Evolutionary conservation across 2,797 vertebrate genomes (phyloP).

Genomic region (Silurus aristotelis): DNA sequence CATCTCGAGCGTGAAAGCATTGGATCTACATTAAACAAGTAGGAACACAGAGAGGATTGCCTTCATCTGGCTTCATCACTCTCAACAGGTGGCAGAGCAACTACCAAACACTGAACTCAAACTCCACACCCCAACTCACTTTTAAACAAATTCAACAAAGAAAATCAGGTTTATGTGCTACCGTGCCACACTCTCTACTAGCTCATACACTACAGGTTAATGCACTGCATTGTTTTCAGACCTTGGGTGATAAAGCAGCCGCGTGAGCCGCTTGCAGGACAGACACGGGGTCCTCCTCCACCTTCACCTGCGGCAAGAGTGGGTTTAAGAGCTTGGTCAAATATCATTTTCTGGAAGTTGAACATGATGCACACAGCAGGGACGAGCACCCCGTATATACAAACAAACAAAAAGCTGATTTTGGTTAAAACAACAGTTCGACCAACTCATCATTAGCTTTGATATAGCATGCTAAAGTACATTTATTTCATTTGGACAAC

Average conservation of each 20-base stretch:
- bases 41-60: background rate
- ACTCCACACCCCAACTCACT: too few species aligned
- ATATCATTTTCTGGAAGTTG: slow-evolving; percentile 7
- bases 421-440: background rate
- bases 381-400: background rate
- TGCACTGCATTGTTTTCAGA: slow-evolving; percentile 63
- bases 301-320: slow-evolving; percentile 69
- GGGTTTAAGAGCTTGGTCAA: slow-evolving; percentile 38
- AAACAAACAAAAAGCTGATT: background rate
- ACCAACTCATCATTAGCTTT: background rate
- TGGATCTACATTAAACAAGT: background rate
- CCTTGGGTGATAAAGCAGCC: slow-evolving; percentile 72
- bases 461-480: background rate
- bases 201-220: background rate
- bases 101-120: background rate
- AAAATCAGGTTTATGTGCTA: background rate
- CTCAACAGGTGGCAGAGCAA: background rate
- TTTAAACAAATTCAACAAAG: background rate
- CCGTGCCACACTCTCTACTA: background rate
- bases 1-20: background rate
- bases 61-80: background rate
- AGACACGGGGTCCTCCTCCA: slow-evolving; percentile 73
- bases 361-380: background rate
- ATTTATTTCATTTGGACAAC: background rate
- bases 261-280: slow-evolving; percentile 74